These are phyloP conservation scores for Diaperis boleti DNA, from an alignment of 2,888 invertebrate species.

Conservation along the genomic window DNA sequence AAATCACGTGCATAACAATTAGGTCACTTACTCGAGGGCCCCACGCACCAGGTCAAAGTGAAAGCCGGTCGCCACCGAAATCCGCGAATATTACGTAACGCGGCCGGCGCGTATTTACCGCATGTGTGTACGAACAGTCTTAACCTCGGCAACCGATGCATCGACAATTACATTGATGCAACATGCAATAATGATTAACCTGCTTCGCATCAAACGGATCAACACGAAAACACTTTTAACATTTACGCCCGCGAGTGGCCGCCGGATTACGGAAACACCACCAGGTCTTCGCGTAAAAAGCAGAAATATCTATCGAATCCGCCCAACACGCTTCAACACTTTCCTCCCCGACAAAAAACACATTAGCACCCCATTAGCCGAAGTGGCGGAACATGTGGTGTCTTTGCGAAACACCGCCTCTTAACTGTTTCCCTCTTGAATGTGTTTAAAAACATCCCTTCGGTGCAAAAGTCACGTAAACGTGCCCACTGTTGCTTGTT, in stretches of 20 bases:
- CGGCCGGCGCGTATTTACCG: constrained; percentile 19
- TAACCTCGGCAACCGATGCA: constrained; percentile 39
- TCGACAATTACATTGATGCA: constrained; percentile 39
- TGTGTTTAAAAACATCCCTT: constrained; percentile 42
- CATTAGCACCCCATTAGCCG: constrained; percentile 50
- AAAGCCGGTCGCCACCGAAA: constrained; percentile 51
- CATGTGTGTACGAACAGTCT: constrained; percentile 17
- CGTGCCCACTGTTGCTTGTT: constrained; percentile 38
- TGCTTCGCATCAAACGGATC: not conserved
- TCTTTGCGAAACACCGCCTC: constrained; percentile 43
- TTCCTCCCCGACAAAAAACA: constrained; percentile 26
- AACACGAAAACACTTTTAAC: constrained; percentile 17
- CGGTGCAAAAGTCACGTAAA: constrained; percentile 45
- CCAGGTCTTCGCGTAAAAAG: no score
- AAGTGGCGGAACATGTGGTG: constrained; percentile 41
- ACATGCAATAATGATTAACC: constrained; percentile 20
- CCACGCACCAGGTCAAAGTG: constrained; percentile 51
- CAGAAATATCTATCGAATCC: constrained; percentile 5
- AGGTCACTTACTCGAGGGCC: constrained; percentile 42
- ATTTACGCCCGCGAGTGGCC: not conserved
- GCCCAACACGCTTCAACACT: constrained; percentile 37
- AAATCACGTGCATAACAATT: constrained; percentile 32
- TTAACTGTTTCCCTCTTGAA: constrained; percentile 41
- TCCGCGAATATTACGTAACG: constrained; percentile 49
- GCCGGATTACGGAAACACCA: no score